phyloP scores from a whole-genome alignment of 2,797 vertebrate species.

The Enteromius radiatus region DNA sequence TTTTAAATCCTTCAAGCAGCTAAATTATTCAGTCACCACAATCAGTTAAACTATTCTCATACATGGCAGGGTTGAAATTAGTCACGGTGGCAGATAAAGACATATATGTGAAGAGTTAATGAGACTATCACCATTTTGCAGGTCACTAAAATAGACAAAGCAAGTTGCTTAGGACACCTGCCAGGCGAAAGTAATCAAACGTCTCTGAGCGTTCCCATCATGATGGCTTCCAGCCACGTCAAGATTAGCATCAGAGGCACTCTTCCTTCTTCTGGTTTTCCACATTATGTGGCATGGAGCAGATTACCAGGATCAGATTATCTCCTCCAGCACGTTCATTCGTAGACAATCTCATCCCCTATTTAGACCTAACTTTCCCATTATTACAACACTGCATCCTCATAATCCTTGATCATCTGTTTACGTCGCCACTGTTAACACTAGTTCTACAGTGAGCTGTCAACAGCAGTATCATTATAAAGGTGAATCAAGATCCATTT shows the following conservation, averaged over 20 bases:
- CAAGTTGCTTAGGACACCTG: background rate
- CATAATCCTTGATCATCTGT: background rate
- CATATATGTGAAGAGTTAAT: background rate
- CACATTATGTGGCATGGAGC: background rate
- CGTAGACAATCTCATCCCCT: conserved; percentile 43
- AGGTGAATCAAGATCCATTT: background rate
- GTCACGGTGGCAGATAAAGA: background rate
- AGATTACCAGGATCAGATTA: conserved; percentile 68
- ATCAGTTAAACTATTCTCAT: background rate
- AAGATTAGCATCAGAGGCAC: conserved; percentile 24
- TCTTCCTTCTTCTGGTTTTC: background rate
- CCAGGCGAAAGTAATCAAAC: background rate
- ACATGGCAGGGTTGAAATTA: background rate
- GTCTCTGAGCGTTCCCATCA: background rate
- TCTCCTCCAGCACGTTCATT: conserved; percentile 48
- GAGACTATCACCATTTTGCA: background rate
- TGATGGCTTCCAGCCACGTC: background rate
- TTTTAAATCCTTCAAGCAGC: background rate
- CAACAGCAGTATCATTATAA: background rate
- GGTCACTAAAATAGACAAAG: background rate
- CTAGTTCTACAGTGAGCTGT: background rate
- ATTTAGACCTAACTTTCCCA: conserved; percentile 25
- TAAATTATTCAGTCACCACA: too few relatives aligned
- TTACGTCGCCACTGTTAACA: background rate
- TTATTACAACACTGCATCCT: conserved; percentile 6